A percentile compares a stretch with the other conserved stretches of the same genome.
phyloP scores from a whole-genome alignment of 1,140 invertebrate genomes.

The Melipona quadrifasciata region DNA sequence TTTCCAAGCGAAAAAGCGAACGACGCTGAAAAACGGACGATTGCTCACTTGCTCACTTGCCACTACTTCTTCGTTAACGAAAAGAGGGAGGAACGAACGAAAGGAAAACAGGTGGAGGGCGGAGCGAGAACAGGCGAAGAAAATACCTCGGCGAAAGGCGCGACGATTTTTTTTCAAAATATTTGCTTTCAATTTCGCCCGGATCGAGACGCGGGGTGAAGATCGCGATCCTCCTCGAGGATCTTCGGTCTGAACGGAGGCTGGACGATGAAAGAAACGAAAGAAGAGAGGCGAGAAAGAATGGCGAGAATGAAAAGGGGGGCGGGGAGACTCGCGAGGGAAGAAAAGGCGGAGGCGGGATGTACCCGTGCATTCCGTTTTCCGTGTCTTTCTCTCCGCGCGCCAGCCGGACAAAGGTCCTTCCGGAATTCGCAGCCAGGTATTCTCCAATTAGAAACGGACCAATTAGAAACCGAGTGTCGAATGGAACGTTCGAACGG shows the following conservation, averaged over 20 bases:
- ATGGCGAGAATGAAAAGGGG: neutral
- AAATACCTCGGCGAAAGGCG: neutral
- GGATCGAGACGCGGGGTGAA: neutral
- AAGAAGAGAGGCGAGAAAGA: neutral
- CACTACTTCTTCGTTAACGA: neutral
- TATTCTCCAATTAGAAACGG: slow-evolving; percentile 26
- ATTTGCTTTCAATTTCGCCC: slow-evolving; percentile 33
- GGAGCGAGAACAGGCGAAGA: slow-evolving; percentile 23
- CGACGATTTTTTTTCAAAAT: slow-evolving; percentile 25
- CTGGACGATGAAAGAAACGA: neutral
- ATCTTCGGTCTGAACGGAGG: neutral
- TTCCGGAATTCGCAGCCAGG: slow-evolving; percentile 22
- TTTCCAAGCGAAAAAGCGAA: slow-evolving; percentile 24
- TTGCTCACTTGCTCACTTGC: neutral
- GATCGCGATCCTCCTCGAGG: neutral
- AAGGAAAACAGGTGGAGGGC: slow-evolving; percentile 16
- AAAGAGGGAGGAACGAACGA: slow-evolving; percentile 13
- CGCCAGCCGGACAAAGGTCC: slow-evolving; percentile 31
- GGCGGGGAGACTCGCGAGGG: neutral
- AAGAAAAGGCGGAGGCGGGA: neutral
- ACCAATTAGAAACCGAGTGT: slow-evolving; percentile 55
- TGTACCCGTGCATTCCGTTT: slow-evolving; percentile 41
- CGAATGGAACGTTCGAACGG: slow-evolving; percentile 53
- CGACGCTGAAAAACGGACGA: neutral
- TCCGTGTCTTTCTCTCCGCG: slow-evolving; percentile 9